Evolutionary conservation across 2,888 invertebrate species (phyloP).

Genomic region (Caenorhabditis sp.): DNA sequence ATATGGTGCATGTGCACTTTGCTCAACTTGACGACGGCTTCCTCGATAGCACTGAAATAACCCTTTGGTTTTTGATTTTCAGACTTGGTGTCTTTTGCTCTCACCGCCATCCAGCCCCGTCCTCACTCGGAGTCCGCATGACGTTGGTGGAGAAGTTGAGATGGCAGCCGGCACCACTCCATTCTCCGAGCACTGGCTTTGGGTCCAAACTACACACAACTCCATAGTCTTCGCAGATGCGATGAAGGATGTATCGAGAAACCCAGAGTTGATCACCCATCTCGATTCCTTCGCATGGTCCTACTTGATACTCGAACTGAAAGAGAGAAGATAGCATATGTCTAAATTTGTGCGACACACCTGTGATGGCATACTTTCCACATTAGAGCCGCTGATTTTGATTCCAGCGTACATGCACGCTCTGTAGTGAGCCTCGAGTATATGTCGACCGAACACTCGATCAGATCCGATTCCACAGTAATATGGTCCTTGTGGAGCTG

Average conservation of each 20-base stretch:
- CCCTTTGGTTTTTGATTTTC: conserved; percentile 13
- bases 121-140: conserved; percentile 90
- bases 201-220: conserved; percentile 84
- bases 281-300: conserved; percentile 85
- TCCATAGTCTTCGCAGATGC: conserved; percentile 85
- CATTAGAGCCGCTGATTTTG: conserved; percentile 94
- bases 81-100: conserved; percentile 16
- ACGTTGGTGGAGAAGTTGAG: conserved; percentile 94
- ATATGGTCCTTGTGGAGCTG: conserved; percentile 87
- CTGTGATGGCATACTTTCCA: conserved; percentile 91
- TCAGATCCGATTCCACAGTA: conserved; percentile 98
- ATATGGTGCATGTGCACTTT: conserved; percentile 95
- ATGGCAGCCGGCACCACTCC: conserved; percentile 95
- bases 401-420: conserved; percentile 95
- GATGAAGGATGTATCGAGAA: conserved; percentile 84
- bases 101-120: conserved; percentile 85
- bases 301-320: conserved; percentile 84
- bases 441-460: conserved; percentile 94
- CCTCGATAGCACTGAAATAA: conserved; percentile 88
- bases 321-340: background rate
- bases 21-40: conserved; percentile 94
- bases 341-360: conserved; percentile 22
- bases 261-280: conserved; percentile 85
- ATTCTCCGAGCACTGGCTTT: conserved; percentile 86
- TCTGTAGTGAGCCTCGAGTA: conserved; percentile 95